Conservation (phyloP, 2,888 invertebrate genomes). For the Metacarcinus magister region DNA sequence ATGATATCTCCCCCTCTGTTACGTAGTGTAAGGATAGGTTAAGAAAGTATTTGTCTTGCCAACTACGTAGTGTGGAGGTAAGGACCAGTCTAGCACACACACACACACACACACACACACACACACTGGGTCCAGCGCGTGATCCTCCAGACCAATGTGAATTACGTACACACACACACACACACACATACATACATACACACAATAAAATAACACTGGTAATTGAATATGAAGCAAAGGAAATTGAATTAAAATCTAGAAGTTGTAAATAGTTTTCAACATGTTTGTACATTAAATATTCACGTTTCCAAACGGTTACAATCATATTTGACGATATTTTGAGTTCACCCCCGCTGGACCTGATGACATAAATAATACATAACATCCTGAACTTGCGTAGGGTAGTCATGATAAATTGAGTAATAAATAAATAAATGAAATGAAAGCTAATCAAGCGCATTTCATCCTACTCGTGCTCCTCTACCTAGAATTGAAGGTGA, state of each 20-base stretch:
- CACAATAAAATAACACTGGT: background rate
- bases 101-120: too few species aligned
- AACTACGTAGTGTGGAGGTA: too few species aligned
- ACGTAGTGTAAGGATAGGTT: too few species aligned
- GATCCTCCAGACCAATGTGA: too few species aligned
- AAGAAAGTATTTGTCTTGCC: too few species aligned
- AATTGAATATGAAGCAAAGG: conserved; percentile 35
- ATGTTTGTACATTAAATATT: background rate
- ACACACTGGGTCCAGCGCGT: too few species aligned
- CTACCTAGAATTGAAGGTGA: background rate
- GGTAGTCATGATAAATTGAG: conserved; percentile 8
- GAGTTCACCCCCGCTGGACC: background rate
- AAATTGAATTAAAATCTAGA: conserved; percentile 56
- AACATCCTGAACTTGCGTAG: conserved; percentile 38
- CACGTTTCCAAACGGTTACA: background rate
- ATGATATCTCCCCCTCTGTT: too few species aligned
- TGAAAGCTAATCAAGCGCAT: conserved; percentile 3
- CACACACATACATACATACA: conserved; percentile 57
- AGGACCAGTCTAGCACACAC: too few species aligned
- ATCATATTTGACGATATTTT: background rate
- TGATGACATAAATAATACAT: conserved; percentile 53
- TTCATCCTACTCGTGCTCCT: background rate
- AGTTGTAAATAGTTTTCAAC: conserved; percentile 58
- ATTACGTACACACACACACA: conserved; percentile 55
- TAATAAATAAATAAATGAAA: background rate